These are phyloP conservation scores for Tringa solitaria DNA, from an alignment of 2,113 vertebrate species.

Conservation along the genomic window DNA sequence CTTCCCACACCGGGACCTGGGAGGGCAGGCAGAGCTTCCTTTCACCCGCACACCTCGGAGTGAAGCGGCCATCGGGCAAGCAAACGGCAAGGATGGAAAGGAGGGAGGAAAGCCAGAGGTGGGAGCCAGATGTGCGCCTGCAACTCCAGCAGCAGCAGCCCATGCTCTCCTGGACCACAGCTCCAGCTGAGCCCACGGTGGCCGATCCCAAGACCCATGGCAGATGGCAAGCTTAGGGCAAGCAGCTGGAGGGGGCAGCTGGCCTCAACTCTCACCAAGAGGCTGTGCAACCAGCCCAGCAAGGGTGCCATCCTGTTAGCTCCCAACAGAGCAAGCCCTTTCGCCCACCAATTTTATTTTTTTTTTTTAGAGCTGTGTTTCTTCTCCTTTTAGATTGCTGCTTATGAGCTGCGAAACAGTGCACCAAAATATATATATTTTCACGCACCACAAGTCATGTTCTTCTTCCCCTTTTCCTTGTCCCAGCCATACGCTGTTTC, in stretches of 20 bases:
- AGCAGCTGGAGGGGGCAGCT: background rate
- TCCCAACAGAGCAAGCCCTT: background rate
- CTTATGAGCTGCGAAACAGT: background rate
- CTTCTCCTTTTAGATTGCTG: background rate
- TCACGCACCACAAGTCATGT: background rate
- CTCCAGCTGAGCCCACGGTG: rapidly evolving
- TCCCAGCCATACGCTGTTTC: background rate
- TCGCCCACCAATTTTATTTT: rapidly evolving
- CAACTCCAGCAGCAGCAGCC: background rate
- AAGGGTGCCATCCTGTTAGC: background rate
- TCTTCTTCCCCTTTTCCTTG: conserved; percentile 13
- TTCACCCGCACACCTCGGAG: rapidly evolving
- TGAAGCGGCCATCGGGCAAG: rapidly evolving
- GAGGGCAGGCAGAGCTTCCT: background rate
- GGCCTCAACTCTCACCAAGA: background rate
- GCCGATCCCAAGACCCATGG: rapidly evolving
- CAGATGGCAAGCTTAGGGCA: rapidly evolving
- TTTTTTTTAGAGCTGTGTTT: background rate
- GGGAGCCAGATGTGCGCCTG: rapidly evolving
- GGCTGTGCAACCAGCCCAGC: background rate
- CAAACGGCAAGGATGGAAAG: background rate
- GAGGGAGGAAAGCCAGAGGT: background rate
- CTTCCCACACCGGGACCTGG: rapidly evolving
- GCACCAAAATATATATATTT: background rate
- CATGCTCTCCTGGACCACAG: rapidly evolving